A percentile compares a stretch with the other conserved stretches of the same genome.
Evolutionary conservation across 2,113 vertebrate species (phyloP).

Genomic region (Pandion haliaetus): DNA sequence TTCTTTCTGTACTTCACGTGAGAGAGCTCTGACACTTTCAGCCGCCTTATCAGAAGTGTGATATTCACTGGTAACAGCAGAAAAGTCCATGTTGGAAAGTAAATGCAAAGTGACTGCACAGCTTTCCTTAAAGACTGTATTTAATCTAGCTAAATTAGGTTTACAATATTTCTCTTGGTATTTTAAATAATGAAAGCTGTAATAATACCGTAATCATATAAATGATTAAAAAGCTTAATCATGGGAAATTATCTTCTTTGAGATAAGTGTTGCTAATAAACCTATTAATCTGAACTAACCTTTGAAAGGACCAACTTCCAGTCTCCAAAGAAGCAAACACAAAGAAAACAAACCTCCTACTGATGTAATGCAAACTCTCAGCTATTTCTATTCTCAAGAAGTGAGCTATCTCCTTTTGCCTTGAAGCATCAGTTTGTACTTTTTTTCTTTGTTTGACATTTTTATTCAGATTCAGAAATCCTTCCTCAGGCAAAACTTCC

Average conservation of each 20-base stretch:
- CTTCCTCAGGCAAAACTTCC: not conserved
- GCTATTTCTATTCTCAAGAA: not conserved
- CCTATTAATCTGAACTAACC: not conserved
- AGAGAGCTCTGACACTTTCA: not conserved
- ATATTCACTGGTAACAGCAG: not conserved
- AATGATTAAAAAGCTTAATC: not conserved
- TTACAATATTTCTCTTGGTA: not conserved
- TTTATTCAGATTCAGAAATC: not conserved
- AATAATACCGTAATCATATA: not conserved
- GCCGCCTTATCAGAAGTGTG: not conserved
- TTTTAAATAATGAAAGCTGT: not conserved
- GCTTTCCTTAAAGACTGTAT: not conserved
- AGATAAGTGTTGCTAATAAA: not conserved
- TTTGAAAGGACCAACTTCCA: not conserved
- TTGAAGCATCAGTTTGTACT: not conserved
- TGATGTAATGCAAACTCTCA: not conserved
- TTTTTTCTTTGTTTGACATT: not conserved
- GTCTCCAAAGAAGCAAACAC: not conserved
- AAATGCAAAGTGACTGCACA: not conserved
- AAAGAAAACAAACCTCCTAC: not conserved
- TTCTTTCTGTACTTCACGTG: not conserved
- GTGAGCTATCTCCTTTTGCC: not conserved
- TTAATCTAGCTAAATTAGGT: not conserved
- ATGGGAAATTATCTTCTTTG: not conserved
- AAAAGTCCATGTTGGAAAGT: not conserved